Evolutionary conservation across 2,113 vertebrate species (phyloP).

Genomic region (Ciconia stormi): DNA sequence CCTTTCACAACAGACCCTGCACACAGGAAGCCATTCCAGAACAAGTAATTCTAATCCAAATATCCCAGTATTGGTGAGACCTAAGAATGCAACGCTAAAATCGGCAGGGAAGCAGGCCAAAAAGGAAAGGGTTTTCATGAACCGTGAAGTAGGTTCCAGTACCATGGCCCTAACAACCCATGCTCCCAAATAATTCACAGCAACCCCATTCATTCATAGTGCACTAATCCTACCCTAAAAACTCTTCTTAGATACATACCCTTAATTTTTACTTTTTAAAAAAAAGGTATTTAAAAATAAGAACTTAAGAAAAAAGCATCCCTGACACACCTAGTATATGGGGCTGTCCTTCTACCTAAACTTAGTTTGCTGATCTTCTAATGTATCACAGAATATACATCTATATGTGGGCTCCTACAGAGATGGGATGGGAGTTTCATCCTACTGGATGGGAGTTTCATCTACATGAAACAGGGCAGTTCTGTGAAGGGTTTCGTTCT

Average conservation of each 20-base stretch:
- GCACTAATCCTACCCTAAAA: not conserved
- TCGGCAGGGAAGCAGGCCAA: not conserved
- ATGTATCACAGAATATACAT: not conserved
- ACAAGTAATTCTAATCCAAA: not conserved
- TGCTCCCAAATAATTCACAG: not conserved
- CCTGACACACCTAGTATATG: fast-evolving
- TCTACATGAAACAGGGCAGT: not conserved
- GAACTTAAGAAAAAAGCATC: not conserved
- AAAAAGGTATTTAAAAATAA: not conserved
- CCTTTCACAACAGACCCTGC: not conserved
- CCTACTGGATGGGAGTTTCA: not conserved
- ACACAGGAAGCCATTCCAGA: not conserved
- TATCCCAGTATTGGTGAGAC: not conserved
- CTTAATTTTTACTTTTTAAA: not conserved
- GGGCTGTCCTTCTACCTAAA: not conserved
- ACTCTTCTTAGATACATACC: not conserved
- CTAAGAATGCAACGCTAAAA: not conserved
- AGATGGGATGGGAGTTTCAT: not conserved
- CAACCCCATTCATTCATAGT: not conserved
- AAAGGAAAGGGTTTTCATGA: not conserved
- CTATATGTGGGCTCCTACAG: not conserved
- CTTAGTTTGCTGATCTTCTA: not conserved
- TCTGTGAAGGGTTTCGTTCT: not conserved
- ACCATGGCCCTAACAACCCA: not conserved
- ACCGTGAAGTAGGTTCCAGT: not conserved